These are phyloP conservation scores for Tenthredo livida DNA, from an alignment of 2,888 invertebrate species.

Conservation along the genomic window DNA sequence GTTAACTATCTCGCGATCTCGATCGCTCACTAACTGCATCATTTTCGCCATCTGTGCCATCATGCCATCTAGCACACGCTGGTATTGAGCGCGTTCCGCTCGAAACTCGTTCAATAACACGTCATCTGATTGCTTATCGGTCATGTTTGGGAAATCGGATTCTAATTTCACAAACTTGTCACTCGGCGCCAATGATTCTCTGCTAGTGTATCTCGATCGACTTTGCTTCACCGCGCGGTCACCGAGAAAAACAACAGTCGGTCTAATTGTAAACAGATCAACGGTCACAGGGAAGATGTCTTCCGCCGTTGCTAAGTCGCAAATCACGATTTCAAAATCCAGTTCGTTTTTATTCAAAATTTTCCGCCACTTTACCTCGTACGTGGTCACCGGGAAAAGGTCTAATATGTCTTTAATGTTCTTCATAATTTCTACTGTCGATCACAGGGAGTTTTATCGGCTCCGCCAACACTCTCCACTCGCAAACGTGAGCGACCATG, in stretches of 20 bases:
- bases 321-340: background rate
- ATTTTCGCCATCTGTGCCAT: slow-evolving; percentile 2
- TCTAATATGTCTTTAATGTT: too few relatives aligned
- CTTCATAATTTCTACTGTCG: too few relatives aligned
- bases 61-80: slow-evolving; percentile 5
- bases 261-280: background rate
- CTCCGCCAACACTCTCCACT: too few relatives aligned
- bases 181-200: too few relatives aligned
- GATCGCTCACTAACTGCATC: slow-evolving; percentile 8
- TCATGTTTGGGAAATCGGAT: too few relatives aligned
- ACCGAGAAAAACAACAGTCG: background rate
- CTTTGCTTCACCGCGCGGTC: slow-evolving; percentile 5
- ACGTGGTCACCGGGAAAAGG: slow-evolving; percentile 7
- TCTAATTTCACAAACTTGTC: too few relatives aligned
- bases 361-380: background rate
- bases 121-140: too few relatives aligned
- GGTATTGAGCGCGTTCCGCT: too few relatives aligned
- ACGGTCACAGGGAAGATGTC: background rate
- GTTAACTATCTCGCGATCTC: slow-evolving; percentile 1
- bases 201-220: background rate
- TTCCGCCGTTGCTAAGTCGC: background rate
- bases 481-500: too few relatives aligned
- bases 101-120: too few relatives aligned
- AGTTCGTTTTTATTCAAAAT: background rate
- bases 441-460: too few relatives aligned